phyloP scores from a whole-genome alignment of 2,797 vertebrate genomes.

The Calcarius lapponicus region DNA sequence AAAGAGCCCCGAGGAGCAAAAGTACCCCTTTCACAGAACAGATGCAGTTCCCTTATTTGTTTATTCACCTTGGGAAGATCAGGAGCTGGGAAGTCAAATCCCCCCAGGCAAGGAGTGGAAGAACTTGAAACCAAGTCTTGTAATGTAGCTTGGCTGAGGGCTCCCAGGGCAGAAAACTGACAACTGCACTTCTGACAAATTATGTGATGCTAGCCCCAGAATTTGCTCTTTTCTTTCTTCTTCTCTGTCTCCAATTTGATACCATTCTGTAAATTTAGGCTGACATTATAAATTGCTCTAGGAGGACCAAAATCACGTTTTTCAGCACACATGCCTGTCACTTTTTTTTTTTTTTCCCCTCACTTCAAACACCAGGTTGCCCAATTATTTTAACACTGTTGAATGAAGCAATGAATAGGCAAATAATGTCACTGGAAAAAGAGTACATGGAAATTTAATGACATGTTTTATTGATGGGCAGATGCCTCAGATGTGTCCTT shows the following conservation, averaged over 20 bases:
- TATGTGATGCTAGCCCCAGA: background rate
- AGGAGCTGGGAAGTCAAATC: conserved; percentile 17
- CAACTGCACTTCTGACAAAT: conserved; percentile 38
- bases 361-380: background rate
- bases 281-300: background rate
- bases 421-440: background rate
- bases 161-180: conserved; percentile 7
- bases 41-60: background rate
- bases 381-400: background rate
- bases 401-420: background rate
- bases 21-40: background rate
- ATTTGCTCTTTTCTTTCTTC: conserved; percentile 6
- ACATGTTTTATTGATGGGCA: background rate
- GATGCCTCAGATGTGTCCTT: background rate
- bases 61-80: conserved; percentile 38
- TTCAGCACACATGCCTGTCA: background rate
- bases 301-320: background rate
- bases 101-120: conserved; percentile 3
- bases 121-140: background rate
- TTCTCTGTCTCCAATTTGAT: background rate
- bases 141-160: conserved; percentile 3
- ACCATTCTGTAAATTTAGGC: background rate
- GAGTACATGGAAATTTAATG: background rate
- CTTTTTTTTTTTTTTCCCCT: background rate
- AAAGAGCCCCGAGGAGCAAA: background rate